Evolutionary conservation across 1,140 invertebrate species (phyloP).

Genomic region (Sogatella furcifera): DNA sequence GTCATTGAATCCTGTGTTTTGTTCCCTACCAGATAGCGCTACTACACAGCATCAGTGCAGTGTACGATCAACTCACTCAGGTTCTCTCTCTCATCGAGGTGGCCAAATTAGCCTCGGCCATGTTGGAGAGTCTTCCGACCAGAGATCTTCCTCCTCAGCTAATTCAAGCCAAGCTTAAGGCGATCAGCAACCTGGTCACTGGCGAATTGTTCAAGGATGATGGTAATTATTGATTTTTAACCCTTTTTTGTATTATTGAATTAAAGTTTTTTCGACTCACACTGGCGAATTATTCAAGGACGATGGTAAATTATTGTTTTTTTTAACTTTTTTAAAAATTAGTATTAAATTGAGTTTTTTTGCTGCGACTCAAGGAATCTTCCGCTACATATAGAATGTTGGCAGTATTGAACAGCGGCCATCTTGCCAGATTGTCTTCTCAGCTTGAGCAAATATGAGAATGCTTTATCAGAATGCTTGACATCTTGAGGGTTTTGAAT

Average conservation of each 20-base stretch:
- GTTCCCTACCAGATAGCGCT: conserved; percentile 41
- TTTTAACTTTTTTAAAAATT: too few relatives aligned
- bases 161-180: conserved; percentile 59
- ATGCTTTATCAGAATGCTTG: too few relatives aligned
- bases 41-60: conserved; percentile 35
- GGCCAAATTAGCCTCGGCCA: conserved; percentile 51
- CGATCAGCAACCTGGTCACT: conserved; percentile 58
- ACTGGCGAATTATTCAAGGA: too few relatives aligned
- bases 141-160: conserved; percentile 47
- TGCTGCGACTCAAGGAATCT: too few relatives aligned
- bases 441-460: too few relatives aligned
- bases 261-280: too few relatives aligned
- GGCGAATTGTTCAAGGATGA: conserved; percentile 60
- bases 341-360: too few relatives aligned
- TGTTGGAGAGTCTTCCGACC: conserved; percentile 53
- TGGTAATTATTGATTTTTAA: conserved; percentile 29
- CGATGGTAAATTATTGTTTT: neutral
- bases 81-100: conserved; percentile 52
- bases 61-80: conserved; percentile 34
- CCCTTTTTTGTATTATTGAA: neutral
- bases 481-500: too few relatives aligned
- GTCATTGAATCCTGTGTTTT: too few relatives aligned
- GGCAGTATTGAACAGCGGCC: too few relatives aligned
- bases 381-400: too few relatives aligned
- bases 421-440: too few relatives aligned